These are phyloP conservation scores for Trichonephila inaurata DNA, from an alignment of 1,140 invertebrate genomes.

Conservation along the genomic window DNA sequence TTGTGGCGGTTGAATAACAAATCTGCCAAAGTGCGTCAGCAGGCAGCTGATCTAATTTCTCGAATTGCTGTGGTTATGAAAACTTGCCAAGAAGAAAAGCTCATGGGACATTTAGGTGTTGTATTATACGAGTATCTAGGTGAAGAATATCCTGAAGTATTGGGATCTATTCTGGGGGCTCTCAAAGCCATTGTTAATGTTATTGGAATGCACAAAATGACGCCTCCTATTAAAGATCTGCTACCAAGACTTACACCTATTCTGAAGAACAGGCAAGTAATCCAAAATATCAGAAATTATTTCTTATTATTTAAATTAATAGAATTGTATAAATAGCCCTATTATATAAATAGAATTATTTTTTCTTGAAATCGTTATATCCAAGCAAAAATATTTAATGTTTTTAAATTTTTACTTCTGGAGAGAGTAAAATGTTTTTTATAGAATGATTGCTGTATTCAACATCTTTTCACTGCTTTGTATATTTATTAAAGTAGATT, in stretches of 20 bases:
- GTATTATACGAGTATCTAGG: constrained; percentile 99
- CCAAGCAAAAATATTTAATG: too few relatives aligned
- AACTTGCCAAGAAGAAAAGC: constrained; percentile 99
- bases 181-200: constrained; percentile 99
- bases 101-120: constrained; percentile 99
- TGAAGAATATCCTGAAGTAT: constrained; percentile 99
- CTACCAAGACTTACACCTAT: constrained; percentile 98
- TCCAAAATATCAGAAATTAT: neutral
- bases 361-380: too few relatives aligned
- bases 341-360: too few relatives aligned
- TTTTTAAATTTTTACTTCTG: too few relatives aligned
- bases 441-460: too few relatives aligned
- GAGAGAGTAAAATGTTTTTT: too few relatives aligned
- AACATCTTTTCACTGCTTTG: too few relatives aligned
- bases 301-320: too few relatives aligned
- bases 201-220: constrained; percentile 99
- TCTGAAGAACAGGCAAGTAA: constrained; percentile 87
- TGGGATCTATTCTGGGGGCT: constrained; percentile 98
- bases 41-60: constrained; percentile 99
- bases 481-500: too few relatives aligned
- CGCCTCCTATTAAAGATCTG: constrained; percentile 99
- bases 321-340: too few relatives aligned
- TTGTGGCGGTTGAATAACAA: constrained; percentile 99
- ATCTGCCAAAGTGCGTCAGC: constrained; percentile 97
- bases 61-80: constrained; percentile 99